Conservation (phyloP, 2,113 vertebrate genomes). For the Tetrao urogallus region DNA sequence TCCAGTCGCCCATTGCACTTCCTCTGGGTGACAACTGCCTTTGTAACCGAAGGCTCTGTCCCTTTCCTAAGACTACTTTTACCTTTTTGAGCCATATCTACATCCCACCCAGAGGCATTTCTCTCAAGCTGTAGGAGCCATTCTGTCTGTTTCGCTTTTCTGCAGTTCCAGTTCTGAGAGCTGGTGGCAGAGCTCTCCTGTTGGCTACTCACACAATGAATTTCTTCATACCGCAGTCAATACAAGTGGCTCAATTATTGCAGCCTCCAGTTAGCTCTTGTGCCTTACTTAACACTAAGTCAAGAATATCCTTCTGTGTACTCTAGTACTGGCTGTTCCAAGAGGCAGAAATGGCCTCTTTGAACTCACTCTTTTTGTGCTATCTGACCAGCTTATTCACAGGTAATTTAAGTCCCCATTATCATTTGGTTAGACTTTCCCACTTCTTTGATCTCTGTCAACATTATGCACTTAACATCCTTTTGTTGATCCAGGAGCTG, state of each 20-base stretch:
- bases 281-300: neutral
- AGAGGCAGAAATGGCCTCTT: conserved; percentile 48
- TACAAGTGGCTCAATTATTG: neutral
- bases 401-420: conserved; percentile 57
- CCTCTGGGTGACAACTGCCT: neutral
- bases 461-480: conserved; percentile 49
- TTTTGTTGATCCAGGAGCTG: conserved; percentile 42
- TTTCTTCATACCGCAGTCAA: neutral
- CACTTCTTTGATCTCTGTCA: conserved; percentile 70
- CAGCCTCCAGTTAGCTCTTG: neutral
- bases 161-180: neutral
- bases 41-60: neutral
- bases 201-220: neutral
- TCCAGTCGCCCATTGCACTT: too few species aligned
- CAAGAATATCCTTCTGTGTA: conserved; percentile 12
- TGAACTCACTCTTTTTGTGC: conserved; percentile 42
- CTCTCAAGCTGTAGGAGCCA: neutral
- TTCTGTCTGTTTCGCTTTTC: neutral
- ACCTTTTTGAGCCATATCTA: neutral
- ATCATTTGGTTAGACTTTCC: conserved; percentile 52
- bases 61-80: neutral
- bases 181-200: neutral
- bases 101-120: neutral
- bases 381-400: conserved; percentile 56
- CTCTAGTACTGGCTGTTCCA: conserved; percentile 40